Evolutionary conservation across 2,888 invertebrate genomes (phyloP), one percentile per base, ranked within the genome.

Genomic region (Cryptus armator): DNA sequence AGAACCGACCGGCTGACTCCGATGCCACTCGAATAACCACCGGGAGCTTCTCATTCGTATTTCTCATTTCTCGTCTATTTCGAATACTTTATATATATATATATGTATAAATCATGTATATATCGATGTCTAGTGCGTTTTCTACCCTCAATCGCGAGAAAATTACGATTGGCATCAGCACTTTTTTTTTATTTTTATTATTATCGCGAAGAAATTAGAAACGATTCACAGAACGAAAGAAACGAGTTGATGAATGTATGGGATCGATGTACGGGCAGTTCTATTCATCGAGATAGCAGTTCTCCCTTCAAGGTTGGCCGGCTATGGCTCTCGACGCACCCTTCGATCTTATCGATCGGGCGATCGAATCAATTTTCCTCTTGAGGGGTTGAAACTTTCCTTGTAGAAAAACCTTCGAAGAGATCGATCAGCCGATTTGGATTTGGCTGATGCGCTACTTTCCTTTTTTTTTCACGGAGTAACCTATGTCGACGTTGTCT

Each of bases 351-450:
- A 74, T 70, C 75, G 44, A 64, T 12, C 37, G 7, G n/a, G 9
- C 56, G n/a, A 76, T 76, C 66, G 32, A 66, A 80, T 80, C 76
- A 76, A 76, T 76, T 84, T 67, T 51, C 76, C 43, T 19, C 64
- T 46, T 43, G 32, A 16, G 43, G 56, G 24, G 19, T 56, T 12
- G 24, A 24, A 12, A 24, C 24, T 56, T 37, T 24, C 0, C 10
- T 4, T 24, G 56, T 16, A 29, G 14, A 24, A 59, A 59, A 44
- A 46, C n/a, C 4, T 19, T 7, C 16, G 19, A 37, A 37, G 24
- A 56, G 10, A 24, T 56, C 56, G 56, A 56, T 56, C 56, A 19
- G 19, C 10, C 24, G 24, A 56, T 24, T 10, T 24, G 24, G 19
- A 56, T 56, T 4, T 24, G 56, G 12, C 0, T 56, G 19, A 10